Evolutionary conservation across 2,113 vertebrate species (phyloP).

Genomic region (Scartelaos histophorus): DNA sequence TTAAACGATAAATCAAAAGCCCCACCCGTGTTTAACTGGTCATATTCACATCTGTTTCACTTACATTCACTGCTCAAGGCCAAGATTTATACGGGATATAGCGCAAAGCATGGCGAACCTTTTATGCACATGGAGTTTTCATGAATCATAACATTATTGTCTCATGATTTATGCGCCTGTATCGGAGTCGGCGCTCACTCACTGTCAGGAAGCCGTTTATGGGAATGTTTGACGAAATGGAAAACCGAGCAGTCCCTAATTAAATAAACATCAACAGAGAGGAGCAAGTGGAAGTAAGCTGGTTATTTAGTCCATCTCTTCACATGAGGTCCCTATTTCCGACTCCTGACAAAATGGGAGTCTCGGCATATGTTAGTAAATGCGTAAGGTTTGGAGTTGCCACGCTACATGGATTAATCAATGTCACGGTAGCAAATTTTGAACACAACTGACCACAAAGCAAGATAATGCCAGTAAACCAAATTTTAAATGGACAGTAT

Average conservation of each 20-base stretch:
- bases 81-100: slow-evolving; percentile 9
- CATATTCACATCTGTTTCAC: slow-evolving; percentile 38
- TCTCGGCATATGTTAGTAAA: neutral
- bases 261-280: slow-evolving; percentile 30
- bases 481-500: too few relatives aligned
- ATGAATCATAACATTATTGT: slow-evolving; percentile 16
- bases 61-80: slow-evolving; percentile 38
- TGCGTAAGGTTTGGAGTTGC: too few relatives aligned
- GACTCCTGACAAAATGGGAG: neutral
- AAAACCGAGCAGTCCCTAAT: slow-evolving; percentile 15
- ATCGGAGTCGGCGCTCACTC: neutral
- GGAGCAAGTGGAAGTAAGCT: slow-evolving; percentile 39
- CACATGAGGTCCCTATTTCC: neutral
- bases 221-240: slow-evolving; percentile 2
- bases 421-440: too few relatives aligned
- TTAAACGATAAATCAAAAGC: neutral
- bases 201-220: neutral
- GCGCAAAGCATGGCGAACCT: neutral
- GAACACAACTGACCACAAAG: too few relatives aligned
- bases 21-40: slow-evolving; percentile 24
- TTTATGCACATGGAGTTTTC: slow-evolving; percentile 10
- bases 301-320: slow-evolving; percentile 30
- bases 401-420: too few relatives aligned
- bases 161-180: neutral
- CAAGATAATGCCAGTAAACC: too few relatives aligned